Percentiles rank a stretch among this genome's conserved stretches.
phyloP scores from a whole-genome alignment of 2,888 invertebrate species.

The Melieria crassipennis region DNA sequence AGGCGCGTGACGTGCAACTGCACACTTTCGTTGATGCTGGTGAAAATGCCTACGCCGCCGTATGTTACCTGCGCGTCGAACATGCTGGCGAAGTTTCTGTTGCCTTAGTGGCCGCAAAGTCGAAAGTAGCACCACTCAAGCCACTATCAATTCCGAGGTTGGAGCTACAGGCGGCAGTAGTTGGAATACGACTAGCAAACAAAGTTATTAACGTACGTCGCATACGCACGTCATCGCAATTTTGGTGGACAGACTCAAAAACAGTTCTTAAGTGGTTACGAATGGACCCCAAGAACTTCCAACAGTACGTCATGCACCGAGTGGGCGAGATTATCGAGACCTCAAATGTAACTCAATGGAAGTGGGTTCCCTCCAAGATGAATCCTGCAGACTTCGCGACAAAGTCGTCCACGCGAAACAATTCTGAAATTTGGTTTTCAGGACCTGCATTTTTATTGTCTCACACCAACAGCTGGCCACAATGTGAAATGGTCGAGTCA shows the following conservation, averaged over 20 bases:
- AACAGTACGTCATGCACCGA: slow-evolving; percentile 4
- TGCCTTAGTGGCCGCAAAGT: no score
- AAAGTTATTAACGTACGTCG: background rate
- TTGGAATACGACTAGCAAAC: background rate
- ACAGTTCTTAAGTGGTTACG: background rate
- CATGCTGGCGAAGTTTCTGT: no score
- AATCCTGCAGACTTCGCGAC: slow-evolving; percentile 39
- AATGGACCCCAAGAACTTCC: slow-evolving; percentile 7
- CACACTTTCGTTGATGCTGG: slow-evolving; percentile 42
- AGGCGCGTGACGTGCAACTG: slow-evolving; percentile 26
- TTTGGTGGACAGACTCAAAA: slow-evolving; percentile 8
- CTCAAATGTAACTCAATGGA: slow-evolving; percentile 34
- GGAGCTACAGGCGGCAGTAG: slow-evolving; percentile 7
- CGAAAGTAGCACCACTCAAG: slow-evolving; percentile 12
- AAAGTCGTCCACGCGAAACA: slow-evolving; percentile 20
- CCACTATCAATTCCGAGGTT: slow-evolving; percentile 11
- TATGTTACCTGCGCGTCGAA: no score
- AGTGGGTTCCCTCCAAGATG: slow-evolving; percentile 37
- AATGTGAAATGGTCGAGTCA: no score
- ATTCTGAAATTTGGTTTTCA: background rate
- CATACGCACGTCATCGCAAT: background rate
- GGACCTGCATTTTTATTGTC: background rate
- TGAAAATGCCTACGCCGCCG: slow-evolving; percentile 37
- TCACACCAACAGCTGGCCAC: no score
- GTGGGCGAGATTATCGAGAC: slow-evolving; percentile 36